Percentiles rank a stretch among this genome's conserved stretches.
phyloP scores from a whole-genome alignment of 1,140 invertebrate genomes.

The Triops longicaudatus region DNA sequence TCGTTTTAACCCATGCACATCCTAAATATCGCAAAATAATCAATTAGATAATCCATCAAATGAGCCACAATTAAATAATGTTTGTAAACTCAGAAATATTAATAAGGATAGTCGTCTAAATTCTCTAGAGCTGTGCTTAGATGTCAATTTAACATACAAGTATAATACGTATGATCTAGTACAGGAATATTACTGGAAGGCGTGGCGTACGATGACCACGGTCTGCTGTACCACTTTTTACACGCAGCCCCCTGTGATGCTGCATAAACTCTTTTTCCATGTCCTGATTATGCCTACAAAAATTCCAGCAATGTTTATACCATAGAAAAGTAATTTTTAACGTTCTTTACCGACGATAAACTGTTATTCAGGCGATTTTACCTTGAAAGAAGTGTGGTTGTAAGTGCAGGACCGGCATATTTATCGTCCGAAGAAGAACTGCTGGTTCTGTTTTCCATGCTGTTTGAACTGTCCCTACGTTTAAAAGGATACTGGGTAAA shows the following conservation, averaged over 20 bases:
- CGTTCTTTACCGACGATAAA: too few relatives aligned
- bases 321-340: too few relatives aligned
- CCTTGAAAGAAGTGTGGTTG: conserved; percentile 22
- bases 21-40: conserved; percentile 5
- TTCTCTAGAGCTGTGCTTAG: too few relatives aligned
- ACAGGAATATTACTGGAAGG: background rate
- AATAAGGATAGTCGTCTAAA: too few relatives aligned
- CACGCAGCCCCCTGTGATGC: conserved; percentile 54
- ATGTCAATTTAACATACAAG: too few relatives aligned
- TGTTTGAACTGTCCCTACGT: conserved; percentile 39
- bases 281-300: conserved; percentile 61
- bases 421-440: conserved; percentile 33
- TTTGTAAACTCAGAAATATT: too few relatives aligned
- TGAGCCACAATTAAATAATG: too few relatives aligned
- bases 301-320: too few relatives aligned
- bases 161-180: too few relatives aligned
- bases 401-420: conserved; percentile 25
- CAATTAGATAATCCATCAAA: conserved; percentile 26
- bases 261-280: conserved; percentile 69
- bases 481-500: conserved; percentile 52
- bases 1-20: conserved; percentile 46
- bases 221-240: conserved; percentile 37
- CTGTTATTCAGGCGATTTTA: background rate
- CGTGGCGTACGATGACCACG: conserved; percentile 36
- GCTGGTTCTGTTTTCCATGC: conserved; percentile 21